Percentiles rank a stretch among this genome's conserved stretches.
These are phyloP conservation scores for Tamias sibiricus DNA, from an alignment of 2,113 vertebrate genomes.

Conservation along the genomic window DNA sequence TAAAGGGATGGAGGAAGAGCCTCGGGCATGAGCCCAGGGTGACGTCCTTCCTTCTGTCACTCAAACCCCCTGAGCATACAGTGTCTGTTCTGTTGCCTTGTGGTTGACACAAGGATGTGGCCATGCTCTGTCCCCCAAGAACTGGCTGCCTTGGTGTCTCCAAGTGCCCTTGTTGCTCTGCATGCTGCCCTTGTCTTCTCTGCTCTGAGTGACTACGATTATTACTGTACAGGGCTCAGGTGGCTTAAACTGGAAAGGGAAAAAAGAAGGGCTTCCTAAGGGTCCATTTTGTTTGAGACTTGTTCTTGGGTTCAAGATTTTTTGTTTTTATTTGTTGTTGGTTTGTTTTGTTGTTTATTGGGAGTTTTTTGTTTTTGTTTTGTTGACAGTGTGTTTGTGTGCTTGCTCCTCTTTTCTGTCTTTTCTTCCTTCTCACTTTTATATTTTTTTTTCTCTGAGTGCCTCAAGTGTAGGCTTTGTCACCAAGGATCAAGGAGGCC, in stretches of 20 bases:
- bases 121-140: not conserved
- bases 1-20: not conserved
- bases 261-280: too few species aligned
- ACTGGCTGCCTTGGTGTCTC: not conserved
- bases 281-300: too few species aligned
- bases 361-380: too few species aligned
- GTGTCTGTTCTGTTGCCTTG: not conserved
- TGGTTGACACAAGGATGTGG: not conserved
- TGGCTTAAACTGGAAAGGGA: too few species aligned
- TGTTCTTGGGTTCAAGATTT: too few species aligned
- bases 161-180: not conserved
- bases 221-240: not conserved
- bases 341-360: too few species aligned
- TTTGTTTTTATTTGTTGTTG: too few species aligned
- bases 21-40: too few species aligned
- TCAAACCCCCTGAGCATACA: not conserved
- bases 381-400: too few species aligned
- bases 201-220: not conserved
- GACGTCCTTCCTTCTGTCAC: not conserved
- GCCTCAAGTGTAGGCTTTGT: not conserved
- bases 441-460: too few species aligned
- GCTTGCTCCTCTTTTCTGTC: too few species aligned
- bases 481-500: not conserved
- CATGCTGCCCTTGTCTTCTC: not conserved
- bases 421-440: too few species aligned